Conservation (phyloP, 1,140 invertebrate genomes). For the Vollenhovia emeryi region DNA sequence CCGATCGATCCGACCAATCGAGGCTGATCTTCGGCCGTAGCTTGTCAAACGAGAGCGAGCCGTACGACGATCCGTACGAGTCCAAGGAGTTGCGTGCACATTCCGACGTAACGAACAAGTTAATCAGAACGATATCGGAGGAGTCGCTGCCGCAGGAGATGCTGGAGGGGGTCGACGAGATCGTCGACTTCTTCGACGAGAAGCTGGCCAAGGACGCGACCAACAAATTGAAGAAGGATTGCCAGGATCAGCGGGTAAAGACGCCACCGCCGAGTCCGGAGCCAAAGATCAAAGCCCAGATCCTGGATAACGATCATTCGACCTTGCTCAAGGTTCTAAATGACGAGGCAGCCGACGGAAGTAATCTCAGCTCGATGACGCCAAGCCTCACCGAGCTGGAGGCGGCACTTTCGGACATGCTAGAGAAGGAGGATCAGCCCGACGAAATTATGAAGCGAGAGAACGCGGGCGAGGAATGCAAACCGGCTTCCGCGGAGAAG, state of each 20-base stretch:
- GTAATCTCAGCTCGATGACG: conserved; percentile 82
- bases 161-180: conserved; percentile 74
- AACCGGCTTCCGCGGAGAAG: conserved; percentile 61
- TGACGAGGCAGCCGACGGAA: conserved; percentile 73
- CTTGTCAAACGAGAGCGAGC: conserved; percentile 79
- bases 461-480: neutral
- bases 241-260: conserved; percentile 52
- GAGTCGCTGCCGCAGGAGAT: conserved; percentile 82
- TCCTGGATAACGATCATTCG: conserved; percentile 73
- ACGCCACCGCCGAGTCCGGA: conserved; percentile 81
- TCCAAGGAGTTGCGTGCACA: conserved; percentile 74
- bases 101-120: conserved; percentile 60
- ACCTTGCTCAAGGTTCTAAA: conserved; percentile 75
- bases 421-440: conserved; percentile 79
- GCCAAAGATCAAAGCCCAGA: conserved; percentile 72
- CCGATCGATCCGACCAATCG: conserved; percentile 59
- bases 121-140: conserved; percentile 81
- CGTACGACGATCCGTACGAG: conserved; percentile 76
- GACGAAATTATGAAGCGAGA: conserved; percentile 32
- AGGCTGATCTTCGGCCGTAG: conserved; percentile 69
- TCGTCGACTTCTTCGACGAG: conserved; percentile 70
- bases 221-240: conserved; percentile 61
- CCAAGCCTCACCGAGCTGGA: conserved; percentile 83
- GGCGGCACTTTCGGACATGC: conserved; percentile 82
- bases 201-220: conserved; percentile 67